Percentiles rank a stretch among this genome's conserved stretches.
phyloP scores from a whole-genome alignment of 2,797 vertebrate genomes.

The Rhadinocentrus ornatus region DNA sequence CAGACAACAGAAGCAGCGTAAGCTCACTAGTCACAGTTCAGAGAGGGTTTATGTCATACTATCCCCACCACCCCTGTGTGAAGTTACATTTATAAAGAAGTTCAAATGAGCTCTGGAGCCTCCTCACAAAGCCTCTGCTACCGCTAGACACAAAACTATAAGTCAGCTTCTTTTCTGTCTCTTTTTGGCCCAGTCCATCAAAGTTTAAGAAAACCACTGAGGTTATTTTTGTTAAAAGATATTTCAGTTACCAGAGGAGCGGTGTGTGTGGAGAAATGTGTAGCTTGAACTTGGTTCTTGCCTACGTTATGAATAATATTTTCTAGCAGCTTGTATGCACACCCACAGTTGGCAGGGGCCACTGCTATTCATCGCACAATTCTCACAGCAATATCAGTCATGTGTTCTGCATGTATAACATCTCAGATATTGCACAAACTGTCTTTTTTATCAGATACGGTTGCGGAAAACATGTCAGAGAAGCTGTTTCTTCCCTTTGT shows the following conservation, averaged over 20 bases:
- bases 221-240: slow-evolving; percentile 39
- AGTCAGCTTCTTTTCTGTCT: slow-evolving; percentile 32
- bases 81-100: slow-evolving; percentile 33
- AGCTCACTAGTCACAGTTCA: slow-evolving; percentile 17
- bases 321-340: slow-evolving; percentile 37
- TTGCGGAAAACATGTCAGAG: slow-evolving; percentile 62
- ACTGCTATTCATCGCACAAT: slow-evolving; percentile 37
- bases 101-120: slow-evolving; percentile 30
- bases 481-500: slow-evolving; percentile 51
- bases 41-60: slow-evolving; percentile 12
- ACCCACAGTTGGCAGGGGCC: slow-evolving; percentile 41
- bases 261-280: slow-evolving; percentile 15
- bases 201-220: slow-evolving; percentile 32
- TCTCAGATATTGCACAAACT: slow-evolving; percentile 37
- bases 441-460: slow-evolving; percentile 35
- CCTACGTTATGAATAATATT: slow-evolving; percentile 32
- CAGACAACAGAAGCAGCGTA: not conserved
- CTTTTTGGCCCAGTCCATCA: slow-evolving; percentile 20
- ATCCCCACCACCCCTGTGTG: slow-evolving; percentile 26
- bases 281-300: slow-evolving; percentile 24
- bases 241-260: slow-evolving; percentile 32
- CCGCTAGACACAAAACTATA: slow-evolving; percentile 28
- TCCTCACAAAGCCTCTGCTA: slow-evolving; percentile 28
- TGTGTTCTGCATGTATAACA: slow-evolving; percentile 34
- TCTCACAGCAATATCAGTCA: slow-evolving; percentile 24